Percentiles rank a stretch among this genome's conserved stretches.
Conservation (phyloP, 2,797 vertebrate genomes). For the Lepus oiostolus region DNA sequence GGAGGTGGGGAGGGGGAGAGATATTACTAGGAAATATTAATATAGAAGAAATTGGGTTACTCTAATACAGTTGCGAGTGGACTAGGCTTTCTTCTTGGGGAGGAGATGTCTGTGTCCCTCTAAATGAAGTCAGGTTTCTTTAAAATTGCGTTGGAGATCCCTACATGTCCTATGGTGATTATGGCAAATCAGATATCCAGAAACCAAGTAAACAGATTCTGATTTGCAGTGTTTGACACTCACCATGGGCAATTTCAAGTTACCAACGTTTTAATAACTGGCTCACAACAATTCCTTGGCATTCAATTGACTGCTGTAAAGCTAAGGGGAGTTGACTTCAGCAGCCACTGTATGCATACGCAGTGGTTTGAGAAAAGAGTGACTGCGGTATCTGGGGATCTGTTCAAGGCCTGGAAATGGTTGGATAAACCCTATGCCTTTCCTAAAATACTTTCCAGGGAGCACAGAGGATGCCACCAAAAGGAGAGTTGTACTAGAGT, state of each 20-base stretch:
- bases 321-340: background rate
- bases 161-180: background rate
- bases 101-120: background rate
- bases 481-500: background rate
- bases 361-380: background rate
- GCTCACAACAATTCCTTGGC: background rate
- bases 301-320: background rate
- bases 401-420: background rate
- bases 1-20: rapidly evolving
- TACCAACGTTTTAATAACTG: background rate
- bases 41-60: background rate
- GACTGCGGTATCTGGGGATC: background rate
- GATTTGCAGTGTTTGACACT: background rate
- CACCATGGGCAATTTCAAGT: background rate
- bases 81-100: rapidly evolving
- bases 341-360: too few relatives aligned
- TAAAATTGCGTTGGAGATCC: background rate
- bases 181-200: background rate
- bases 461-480: background rate
- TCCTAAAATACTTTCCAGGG: background rate
- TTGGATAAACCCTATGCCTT: background rate
- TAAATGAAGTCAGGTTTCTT: background rate
- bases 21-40: background rate
- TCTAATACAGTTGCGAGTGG: background rate
- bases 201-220: background rate